Evolutionary conservation across 2,888 invertebrate genomes (phyloP).

Genomic region (Drepanosiphum platanoidis): DNA sequence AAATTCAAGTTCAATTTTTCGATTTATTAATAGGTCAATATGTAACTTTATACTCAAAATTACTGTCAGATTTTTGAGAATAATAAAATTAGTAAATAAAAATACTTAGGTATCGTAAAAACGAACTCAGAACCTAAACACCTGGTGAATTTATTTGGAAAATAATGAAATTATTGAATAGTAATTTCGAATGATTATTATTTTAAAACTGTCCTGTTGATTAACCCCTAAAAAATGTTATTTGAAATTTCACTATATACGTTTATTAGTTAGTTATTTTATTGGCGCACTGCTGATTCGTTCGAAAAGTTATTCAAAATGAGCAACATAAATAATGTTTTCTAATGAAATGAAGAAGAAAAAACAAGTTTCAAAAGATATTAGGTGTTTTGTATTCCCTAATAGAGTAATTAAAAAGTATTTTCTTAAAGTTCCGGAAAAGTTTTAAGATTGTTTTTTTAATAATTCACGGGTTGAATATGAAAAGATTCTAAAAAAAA

Average conservation of each 20-base stretch:
- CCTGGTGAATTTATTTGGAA: neutral
- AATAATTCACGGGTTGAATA: too few species aligned
- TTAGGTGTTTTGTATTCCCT: neutral
- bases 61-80: too few species aligned
- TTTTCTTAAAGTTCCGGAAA: neutral
- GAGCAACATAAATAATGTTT: neutral
- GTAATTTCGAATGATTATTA: neutral
- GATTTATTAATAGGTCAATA: neutral
- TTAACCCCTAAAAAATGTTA: neutral
- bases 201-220: neutral
- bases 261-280: neutral
- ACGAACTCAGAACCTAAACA: too few species aligned
- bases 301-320: slow-evolving; percentile 10
- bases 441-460: neutral
- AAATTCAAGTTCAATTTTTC: neutral
- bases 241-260: slow-evolving; percentile 25
- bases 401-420: slow-evolving; percentile 20
- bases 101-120: too few species aligned
- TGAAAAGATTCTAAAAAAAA: too few species aligned
- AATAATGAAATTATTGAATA: neutral
- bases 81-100: too few species aligned
- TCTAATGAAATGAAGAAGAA: slow-evolving; percentile 1
- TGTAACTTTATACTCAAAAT: too few species aligned
- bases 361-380: neutral
- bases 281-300: neutral